Percentiles rank a stretch among this genome's conserved stretches.
Conservation (phyloP, 2,797 vertebrate species). For the Hapalemur alaotrensis region DNA sequence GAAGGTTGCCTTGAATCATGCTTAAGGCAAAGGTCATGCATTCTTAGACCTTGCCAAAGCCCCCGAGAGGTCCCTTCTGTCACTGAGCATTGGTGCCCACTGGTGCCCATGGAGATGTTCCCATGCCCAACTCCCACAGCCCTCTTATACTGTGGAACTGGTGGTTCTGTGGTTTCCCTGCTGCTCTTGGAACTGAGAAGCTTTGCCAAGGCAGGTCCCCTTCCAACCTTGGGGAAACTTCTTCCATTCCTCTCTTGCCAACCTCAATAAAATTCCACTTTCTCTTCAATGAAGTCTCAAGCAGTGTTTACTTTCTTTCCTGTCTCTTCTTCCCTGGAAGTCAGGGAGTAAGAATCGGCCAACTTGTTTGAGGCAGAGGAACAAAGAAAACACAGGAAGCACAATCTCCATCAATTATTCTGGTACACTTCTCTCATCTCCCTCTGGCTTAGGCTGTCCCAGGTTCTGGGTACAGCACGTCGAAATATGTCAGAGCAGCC, state of each 20-base stretch:
- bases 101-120: not conserved
- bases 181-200: not conserved
- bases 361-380: not conserved
- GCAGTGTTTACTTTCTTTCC: not conserved
- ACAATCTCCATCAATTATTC: not conserved
- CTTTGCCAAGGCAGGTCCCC: not conserved
- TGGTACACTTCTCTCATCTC: not conserved
- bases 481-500: conserved; percentile 60
- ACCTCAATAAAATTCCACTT: not conserved
- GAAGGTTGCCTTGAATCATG: not conserved
- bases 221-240: not conserved
- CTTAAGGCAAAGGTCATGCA: not conserved
- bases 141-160: not conserved
- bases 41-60: not conserved
- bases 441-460: conserved; percentile 32
- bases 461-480: not conserved
- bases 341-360: not conserved
- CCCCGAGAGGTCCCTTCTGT: not conserved
- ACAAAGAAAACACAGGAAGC: not conserved
- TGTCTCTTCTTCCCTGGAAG: not conserved
- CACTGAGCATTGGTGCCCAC: not conserved
- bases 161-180: not conserved
- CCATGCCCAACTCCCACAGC: not conserved
- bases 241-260: not conserved
- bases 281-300: not conserved